These are phyloP conservation scores for Mythimna vitellina DNA, from an alignment of 2,888 invertebrate species.

Conservation along the genomic window DNA sequence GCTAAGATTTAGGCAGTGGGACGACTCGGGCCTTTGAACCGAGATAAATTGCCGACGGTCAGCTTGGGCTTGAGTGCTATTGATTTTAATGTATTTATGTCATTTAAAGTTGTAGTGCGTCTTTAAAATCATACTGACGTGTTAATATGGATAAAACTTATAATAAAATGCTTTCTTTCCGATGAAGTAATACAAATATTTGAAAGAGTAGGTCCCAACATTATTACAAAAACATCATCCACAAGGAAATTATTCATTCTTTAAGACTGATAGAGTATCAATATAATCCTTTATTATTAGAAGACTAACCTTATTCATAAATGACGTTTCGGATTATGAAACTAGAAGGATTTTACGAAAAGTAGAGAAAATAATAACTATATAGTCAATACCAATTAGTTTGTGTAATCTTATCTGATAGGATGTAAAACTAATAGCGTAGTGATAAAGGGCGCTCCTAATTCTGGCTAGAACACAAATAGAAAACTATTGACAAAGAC, in stretches of 20 bases:
- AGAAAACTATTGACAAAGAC: conserved; percentile 17
- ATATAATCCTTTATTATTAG: conserved; percentile 25
- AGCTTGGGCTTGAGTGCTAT: conserved; percentile 8
- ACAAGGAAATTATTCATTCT: conserved; percentile 15
- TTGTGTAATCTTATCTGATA: conserved; percentile 60
- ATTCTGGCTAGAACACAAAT: conserved; percentile 62
- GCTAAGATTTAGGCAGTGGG: conserved; percentile 45
- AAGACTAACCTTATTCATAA: conserved; percentile 15
- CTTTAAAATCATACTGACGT: not conserved
- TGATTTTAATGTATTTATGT: conserved; percentile 10
- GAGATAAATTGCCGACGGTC: conserved; percentile 8
- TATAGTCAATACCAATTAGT: conserved; percentile 29
- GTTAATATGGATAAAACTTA: no score
- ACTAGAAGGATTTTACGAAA: not conserved
- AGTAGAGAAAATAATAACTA: conserved; percentile 35
- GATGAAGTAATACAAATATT: not conserved
- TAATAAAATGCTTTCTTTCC: conserved; percentile 6
- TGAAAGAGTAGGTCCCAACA: not conserved
- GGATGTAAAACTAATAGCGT: conserved; percentile 46
- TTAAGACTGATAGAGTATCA: conserved; percentile 33
- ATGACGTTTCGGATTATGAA: not conserved
- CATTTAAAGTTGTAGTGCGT: not conserved
- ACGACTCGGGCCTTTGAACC: conserved; percentile 16
- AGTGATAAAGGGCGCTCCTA: conserved; percentile 67
- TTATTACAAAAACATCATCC: conserved; percentile 11